Evolutionary conservation across 2,113 vertebrate species (phyloP).

Genomic region (Malurus alboscapulatus): DNA sequence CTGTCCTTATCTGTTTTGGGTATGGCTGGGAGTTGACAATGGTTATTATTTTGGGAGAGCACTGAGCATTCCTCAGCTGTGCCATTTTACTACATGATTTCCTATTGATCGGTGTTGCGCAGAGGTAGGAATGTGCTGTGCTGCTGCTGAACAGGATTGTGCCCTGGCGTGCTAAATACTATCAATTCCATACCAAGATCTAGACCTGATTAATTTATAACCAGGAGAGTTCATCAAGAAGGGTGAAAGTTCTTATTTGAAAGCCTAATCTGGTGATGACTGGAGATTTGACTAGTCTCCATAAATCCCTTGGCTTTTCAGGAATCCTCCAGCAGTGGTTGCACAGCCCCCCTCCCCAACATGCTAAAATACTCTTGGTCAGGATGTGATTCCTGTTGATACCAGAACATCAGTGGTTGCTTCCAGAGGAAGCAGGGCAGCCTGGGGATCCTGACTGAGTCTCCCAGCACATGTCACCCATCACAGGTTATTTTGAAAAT

Average conservation of each 20-base stretch:
- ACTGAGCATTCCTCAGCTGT: neutral
- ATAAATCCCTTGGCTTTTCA: neutral
- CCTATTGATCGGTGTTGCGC: neutral
- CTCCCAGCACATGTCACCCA: neutral
- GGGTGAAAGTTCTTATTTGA: neutral
- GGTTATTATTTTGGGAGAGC: neutral
- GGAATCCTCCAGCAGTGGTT: neutral
- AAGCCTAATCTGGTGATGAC: neutral
- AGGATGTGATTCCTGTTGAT: neutral
- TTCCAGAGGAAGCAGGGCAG: neutral
- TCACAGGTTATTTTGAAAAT: neutral
- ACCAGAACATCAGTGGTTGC: neutral
- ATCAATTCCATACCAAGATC: neutral
- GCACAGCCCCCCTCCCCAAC: rapidly evolving
- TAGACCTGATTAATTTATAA: neutral
- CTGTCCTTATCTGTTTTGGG: neutral
- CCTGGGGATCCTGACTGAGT: neutral
- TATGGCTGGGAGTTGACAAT: neutral
- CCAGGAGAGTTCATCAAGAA: neutral
- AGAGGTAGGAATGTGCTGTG: neutral
- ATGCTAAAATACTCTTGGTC: neutral
- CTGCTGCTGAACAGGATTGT: neutral
- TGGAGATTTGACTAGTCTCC: neutral
- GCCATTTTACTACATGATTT: neutral
- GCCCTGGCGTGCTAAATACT: neutral